Conservation (phyloP, 2,888 invertebrate species). For the Lepidonotus clava region DNA sequence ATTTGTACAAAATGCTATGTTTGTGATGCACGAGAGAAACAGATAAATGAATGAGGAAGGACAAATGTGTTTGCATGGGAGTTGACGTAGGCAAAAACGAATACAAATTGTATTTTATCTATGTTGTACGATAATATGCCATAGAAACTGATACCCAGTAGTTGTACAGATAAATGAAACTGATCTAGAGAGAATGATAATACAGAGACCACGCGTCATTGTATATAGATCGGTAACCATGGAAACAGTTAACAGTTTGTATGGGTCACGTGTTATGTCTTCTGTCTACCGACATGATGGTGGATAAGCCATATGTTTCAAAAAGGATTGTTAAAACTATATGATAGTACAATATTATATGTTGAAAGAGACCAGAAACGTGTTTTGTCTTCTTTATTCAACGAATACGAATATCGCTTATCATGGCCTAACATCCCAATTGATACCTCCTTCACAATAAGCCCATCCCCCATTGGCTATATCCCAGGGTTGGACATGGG, state of each 20-base stretch:
- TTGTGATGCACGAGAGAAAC: neutral
- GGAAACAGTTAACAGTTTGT: conserved; percentile 48
- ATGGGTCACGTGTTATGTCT: conserved; percentile 45
- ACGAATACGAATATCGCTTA: too few relatives aligned
- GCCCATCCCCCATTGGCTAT: too few relatives aligned
- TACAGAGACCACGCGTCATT: conserved; percentile 24
- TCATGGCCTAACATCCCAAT: too few relatives aligned
- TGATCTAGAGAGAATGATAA: conserved; percentile 51
- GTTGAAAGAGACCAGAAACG: conserved; percentile 39
- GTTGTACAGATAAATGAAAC: conserved; percentile 41
- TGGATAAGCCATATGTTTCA: conserved; percentile 43
- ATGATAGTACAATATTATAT: conserved; percentile 53
- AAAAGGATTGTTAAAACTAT: conserved; percentile 52
- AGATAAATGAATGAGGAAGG: neutral
- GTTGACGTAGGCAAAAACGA: conserved; percentile 14
- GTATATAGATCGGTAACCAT: conserved; percentile 46
- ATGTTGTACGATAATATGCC: conserved; percentile 45
- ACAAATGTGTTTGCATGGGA: conserved; percentile 7
- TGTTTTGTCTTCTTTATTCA: neutral
- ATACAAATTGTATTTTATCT: conserved; percentile 50
- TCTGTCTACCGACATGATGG: conserved; percentile 8
- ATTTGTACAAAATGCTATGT: conserved; percentile 45
- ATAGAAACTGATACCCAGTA: conserved; percentile 17
- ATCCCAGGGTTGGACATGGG: too few relatives aligned
- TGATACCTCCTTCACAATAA: too few relatives aligned